Base-by-base conservation (phyloP, 2,797 vertebrate genomes). In the Psittacula echo region DNA sequence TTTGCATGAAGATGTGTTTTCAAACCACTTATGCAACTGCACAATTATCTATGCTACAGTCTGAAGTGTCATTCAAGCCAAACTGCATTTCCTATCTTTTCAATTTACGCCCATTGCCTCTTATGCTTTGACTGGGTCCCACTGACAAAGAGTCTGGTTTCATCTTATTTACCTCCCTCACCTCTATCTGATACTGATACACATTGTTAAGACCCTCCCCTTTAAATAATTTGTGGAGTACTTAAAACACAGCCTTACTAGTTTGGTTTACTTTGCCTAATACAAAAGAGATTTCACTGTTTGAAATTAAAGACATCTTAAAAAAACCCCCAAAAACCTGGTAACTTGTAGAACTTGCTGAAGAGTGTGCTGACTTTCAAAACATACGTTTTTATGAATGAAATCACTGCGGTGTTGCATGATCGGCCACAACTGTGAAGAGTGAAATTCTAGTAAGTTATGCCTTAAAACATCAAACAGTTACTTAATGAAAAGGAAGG, bases 281-380 rank as follows among this genome's bases (percentile, higher is more conserved):
- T 5, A 61, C 6, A 73, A 42, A 78, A 70, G 45, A 85, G 23
- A 83, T 80, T 44, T 79, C n/a, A 61, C 48, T 42, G n/a, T 13
- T 10, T 77, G 37, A 92, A 92, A 87, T 3, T 2, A 76, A 41
- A 77, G 37, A 15, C 6, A 56, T 27, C 34, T 73, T 67, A 76
- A 74, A 89, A 84, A 66, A 39, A n/a, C 1, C 0, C 4, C 2
- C 5, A 41, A 15, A n/a, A 47, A 24, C 13, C 1, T 6, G 10
- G 5, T 50, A 73, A 60, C 15, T n/a, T 67, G 44, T 8, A 58
- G 39, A 82, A 64, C 20, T 54, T 61, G 24, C 34, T 82, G 64
- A 75, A 50, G 27, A 65, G 5, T 14, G 61, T 9, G 30, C 17
- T 30, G 29, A 47, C 73, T 78, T 94, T 89, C 50, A 85, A 88